phyloP scores from a whole-genome alignment of 2,888 invertebrate species.

The Endotricha flammealis region DNA sequence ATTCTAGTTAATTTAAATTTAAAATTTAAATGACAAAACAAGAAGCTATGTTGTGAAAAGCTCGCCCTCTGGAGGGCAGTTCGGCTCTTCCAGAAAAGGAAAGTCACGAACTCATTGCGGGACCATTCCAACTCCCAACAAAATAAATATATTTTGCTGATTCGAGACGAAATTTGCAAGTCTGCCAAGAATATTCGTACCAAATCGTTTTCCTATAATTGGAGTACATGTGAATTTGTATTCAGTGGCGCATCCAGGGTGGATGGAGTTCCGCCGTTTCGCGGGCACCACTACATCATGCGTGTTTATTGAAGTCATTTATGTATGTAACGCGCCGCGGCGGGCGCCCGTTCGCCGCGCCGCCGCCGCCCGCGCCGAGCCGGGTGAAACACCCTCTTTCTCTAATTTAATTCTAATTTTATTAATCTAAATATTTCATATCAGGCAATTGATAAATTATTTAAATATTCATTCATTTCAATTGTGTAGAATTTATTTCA shows the following conservation, averaged over 20 bases:
- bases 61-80: constrained; percentile 33
- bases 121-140: constrained; percentile 60
- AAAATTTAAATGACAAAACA: constrained; percentile 13
- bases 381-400: too few relatives aligned
- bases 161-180: constrained; percentile 75
- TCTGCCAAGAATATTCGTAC: constrained; percentile 78
- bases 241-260: constrained; percentile 74
- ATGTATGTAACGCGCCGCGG: constrained; percentile 41
- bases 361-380: too few relatives aligned
- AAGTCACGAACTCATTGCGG: constrained; percentile 60
- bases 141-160: constrained; percentile 77
- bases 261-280: constrained; percentile 72
- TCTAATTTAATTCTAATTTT: too few relatives aligned
- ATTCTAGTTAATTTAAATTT: constrained; percentile 12
- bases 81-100: constrained; percentile 45
- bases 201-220: constrained; percentile 79
- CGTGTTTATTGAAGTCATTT: constrained; percentile 74
- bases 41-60: constrained; percentile 13
- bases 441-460: too few relatives aligned
- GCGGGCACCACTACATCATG: constrained; percentile 69
- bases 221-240: constrained; percentile 79
- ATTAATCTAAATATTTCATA: too few relatives aligned
- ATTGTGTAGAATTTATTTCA: too few relatives aligned
- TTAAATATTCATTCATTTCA: too few relatives aligned
- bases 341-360: too few relatives aligned